Conservation (phyloP, 2,888 invertebrate genomes). For the Drosophila neonasuta region DNA sequence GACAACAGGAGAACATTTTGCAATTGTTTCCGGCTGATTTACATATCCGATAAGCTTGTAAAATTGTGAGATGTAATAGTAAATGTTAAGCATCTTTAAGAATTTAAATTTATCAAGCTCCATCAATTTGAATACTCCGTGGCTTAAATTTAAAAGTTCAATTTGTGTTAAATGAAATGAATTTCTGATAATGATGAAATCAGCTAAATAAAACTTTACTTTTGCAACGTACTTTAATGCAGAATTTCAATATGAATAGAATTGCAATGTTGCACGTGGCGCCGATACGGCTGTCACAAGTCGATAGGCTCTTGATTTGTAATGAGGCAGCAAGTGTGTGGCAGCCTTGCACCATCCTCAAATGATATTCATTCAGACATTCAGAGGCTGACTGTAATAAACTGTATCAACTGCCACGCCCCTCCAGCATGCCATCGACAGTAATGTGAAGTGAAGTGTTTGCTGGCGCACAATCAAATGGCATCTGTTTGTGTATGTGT, state of each 20-base stretch:
- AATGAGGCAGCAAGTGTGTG: conserved; percentile 27
- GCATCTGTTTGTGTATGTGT: conserved; percentile 36
- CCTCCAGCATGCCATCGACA: conserved; percentile 33
- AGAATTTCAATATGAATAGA: not conserved
- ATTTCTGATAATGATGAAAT: not conserved
- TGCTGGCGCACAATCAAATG: conserved; percentile 61
- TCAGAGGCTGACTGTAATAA: conserved; percentile 66
- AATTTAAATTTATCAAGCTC: too few relatives aligned
- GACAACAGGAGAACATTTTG: not conserved
- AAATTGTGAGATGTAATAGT: not conserved
- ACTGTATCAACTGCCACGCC: conserved; percentile 64
- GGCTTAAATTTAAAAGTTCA: not conserved
- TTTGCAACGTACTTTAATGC: not conserved
- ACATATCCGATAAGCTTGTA: not conserved
- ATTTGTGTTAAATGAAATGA: not conserved
- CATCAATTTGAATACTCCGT: too few relatives aligned
- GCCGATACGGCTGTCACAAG: not conserved
- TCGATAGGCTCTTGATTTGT: conserved; percentile 35
- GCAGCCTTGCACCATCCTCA: conserved; percentile 5
- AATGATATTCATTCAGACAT: conserved; percentile 25
- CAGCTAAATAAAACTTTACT: not conserved
- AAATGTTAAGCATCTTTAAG: not conserved
- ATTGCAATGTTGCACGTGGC: conserved; percentile 4
- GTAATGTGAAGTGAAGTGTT: conserved; percentile 72
- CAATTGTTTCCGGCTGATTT: not conserved